phyloP scores from a whole-genome alignment of 2,888 invertebrate species.

The Rhimphoctona megacephalus region DNA sequence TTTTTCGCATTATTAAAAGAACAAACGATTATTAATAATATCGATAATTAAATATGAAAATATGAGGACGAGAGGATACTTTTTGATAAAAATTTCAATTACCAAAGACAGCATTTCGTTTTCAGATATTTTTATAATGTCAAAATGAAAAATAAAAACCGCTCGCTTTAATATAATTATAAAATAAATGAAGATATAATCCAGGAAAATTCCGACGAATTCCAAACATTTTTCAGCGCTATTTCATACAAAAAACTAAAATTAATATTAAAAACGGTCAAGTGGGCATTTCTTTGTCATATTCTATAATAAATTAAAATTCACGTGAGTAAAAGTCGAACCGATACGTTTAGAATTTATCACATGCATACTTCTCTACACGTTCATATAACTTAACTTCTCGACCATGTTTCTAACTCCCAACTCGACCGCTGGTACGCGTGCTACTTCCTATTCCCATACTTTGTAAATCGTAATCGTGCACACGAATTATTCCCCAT shows the following conservation, averaged over 20 bases:
- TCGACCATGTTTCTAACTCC: slow-evolving; percentile 31
- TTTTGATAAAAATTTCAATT: not conserved
- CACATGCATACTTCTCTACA: not conserved
- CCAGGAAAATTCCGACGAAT: not conserved
- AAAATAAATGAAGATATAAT: not conserved
- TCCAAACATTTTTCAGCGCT: not conserved
- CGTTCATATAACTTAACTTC: not conserved
- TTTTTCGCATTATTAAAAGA: not conserved
- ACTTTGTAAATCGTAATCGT: slow-evolving; percentile 66
- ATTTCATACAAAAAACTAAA: not conserved
- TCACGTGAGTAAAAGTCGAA: not conserved
- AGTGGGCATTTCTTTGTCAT: not conserved
- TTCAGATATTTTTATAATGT: not conserved
- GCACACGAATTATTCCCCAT: slow-evolving; percentile 60
- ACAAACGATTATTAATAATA: not conserved
- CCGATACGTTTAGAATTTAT: not conserved
- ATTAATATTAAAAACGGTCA: not conserved
- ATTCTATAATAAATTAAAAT: not conserved
- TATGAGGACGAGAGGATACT: too few relatives aligned
- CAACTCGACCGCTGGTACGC: not conserved
- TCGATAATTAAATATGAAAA: not conserved
- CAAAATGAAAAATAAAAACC: not conserved
- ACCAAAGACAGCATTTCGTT: not conserved
- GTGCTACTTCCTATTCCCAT: slow-evolving; percentile 39
- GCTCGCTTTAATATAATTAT: not conserved